Conservation (phyloP, 2,888 invertebrate species). For the Diarsia mendica region DNA sequence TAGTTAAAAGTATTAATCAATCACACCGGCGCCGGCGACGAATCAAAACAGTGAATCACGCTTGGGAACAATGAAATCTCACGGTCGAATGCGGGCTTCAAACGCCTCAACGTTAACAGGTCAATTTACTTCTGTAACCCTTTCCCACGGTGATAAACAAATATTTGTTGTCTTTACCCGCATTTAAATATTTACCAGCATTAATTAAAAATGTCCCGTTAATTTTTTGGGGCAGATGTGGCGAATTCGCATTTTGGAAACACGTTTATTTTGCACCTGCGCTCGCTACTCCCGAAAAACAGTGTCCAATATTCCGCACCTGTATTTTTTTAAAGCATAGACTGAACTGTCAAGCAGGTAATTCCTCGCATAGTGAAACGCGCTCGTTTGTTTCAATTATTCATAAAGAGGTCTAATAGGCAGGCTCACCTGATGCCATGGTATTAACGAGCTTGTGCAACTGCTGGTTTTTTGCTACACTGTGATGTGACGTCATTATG, state of each 20-base stretch:
- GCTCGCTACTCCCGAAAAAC: constrained; percentile 45
- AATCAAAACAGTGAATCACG: constrained; percentile 87
- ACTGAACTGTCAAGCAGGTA: constrained; percentile 51
- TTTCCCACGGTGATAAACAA: constrained; percentile 87
- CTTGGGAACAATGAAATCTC: constrained; percentile 86
- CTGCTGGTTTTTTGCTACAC: constrained; percentile 60
- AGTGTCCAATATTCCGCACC: constrained; percentile 34
- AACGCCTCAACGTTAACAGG: constrained; percentile 84
- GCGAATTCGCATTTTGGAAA: constrained; percentile 51
- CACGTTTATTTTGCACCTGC: constrained; percentile 57
- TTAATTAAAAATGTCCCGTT: constrained; percentile 70
- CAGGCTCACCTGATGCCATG: constrained; percentile 63
- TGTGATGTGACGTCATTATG: constrained; percentile 62
- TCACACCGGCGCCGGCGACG: constrained; percentile 81
- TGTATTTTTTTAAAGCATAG: constrained; percentile 54
- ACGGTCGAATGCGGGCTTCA: constrained; percentile 88
- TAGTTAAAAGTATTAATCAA: constrained; percentile 83
- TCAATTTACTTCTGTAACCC: constrained; percentile 86
- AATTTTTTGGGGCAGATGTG: constrained; percentile 55
- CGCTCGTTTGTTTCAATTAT: constrained; percentile 67
- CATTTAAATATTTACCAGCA: constrained; percentile 58
- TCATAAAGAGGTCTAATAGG: constrained; percentile 68
- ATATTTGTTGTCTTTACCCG: constrained; percentile 73
- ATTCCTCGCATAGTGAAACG: constrained; percentile 58
- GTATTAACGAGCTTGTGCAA: constrained; percentile 66